phyloP scores from a whole-genome alignment of 2,797 vertebrate genomes.

The Molossus alvarezi region DNA sequence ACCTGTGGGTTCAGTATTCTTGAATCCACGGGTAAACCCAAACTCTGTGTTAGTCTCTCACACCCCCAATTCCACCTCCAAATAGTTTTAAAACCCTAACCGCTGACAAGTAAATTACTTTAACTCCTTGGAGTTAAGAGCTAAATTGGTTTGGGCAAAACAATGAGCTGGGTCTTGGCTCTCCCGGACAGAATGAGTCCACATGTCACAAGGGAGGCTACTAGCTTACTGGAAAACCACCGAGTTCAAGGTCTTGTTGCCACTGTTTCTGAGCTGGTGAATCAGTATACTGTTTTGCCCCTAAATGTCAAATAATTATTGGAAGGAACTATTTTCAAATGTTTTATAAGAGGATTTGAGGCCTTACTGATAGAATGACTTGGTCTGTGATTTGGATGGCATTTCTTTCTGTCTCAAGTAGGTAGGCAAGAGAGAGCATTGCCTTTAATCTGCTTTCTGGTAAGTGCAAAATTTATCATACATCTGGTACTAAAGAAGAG shows the following conservation, averaged over 20 bases:
- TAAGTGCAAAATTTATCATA: slow-evolving; percentile 46
- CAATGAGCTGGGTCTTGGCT: background rate
- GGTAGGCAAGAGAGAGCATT: slow-evolving; percentile 41
- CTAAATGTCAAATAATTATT: slow-evolving; percentile 31
- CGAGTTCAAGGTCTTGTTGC: background rate
- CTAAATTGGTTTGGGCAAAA: background rate
- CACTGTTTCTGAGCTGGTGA: background rate
- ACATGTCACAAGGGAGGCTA: background rate
- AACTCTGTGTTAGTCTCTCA: background rate
- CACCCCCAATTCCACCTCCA: background rate
- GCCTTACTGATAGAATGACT: slow-evolving; percentile 12
- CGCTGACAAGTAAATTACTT: background rate
- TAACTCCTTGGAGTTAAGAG: background rate
- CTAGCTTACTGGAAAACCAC: background rate
- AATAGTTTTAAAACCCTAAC: background rate
- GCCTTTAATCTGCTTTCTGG: slow-evolving; percentile 47
- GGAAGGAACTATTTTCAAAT: background rate
- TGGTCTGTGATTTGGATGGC: background rate
- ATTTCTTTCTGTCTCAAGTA: slow-evolving; percentile 29
- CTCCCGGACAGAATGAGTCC: background rate
- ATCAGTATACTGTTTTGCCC: background rate
- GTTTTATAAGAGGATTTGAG: slow-evolving; percentile 62
- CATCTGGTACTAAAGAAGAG: background rate
- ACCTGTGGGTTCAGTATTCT: background rate
- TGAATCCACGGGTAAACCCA: background rate